Evolutionary conservation across 2,113 vertebrate genomes (phyloP).

Genomic region (Tylochromis polylepis): DNA sequence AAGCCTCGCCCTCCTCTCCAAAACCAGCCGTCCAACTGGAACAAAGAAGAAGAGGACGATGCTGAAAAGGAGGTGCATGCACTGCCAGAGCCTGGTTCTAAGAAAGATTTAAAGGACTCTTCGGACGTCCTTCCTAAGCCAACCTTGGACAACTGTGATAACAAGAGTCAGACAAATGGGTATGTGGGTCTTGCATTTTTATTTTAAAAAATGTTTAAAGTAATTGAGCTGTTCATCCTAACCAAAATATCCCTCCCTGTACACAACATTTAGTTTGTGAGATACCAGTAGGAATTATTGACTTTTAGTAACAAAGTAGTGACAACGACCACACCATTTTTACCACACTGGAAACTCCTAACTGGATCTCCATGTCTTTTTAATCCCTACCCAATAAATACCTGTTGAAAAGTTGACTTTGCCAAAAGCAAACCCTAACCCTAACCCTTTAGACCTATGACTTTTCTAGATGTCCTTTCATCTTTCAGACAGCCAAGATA

Average conservation of each 20-base stretch:
- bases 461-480: not conserved
- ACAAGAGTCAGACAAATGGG: constrained; percentile 42
- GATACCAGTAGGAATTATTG: not conserved
- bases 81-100: constrained; percentile 35
- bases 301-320: not conserved
- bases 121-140: not conserved
- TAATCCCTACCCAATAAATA: not conserved
- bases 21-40: constrained; percentile 58
- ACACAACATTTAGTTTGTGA: not conserved
- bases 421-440: not conserved
- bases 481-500: not conserved
- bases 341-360: too few relatives aligned
- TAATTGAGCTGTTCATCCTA: not conserved
- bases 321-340: fast-evolving
- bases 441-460: not conserved
- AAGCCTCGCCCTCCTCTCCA: constrained; percentile 16
- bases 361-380: too few relatives aligned
- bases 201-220: not conserved
- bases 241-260: not conserved
- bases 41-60: constrained; percentile 59
- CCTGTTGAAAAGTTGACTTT: not conserved
- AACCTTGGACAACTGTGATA: not conserved
- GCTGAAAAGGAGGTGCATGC: constrained; percentile 39
- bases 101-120: constrained; percentile 44
- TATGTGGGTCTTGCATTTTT: not conserved